phyloP scores from a whole-genome alignment of 2,113 vertebrate species.

The Oncorhynchus kisutch region DNA sequence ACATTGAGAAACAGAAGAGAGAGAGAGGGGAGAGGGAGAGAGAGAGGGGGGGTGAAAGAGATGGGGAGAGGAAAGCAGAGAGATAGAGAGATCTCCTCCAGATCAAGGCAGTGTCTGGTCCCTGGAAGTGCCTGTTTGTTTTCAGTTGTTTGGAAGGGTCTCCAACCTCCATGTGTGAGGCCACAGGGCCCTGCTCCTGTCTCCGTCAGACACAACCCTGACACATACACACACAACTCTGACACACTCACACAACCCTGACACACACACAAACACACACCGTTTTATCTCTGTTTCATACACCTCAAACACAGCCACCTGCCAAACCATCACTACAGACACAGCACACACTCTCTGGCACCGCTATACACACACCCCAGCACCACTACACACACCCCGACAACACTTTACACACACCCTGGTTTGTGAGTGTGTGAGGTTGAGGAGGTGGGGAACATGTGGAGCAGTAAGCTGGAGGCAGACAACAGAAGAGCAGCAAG shows the following conservation, averaged over 20 bases:
- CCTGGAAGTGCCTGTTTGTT: constrained; percentile 58
- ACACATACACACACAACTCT: no score
- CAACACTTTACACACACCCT: no score
- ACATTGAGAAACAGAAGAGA: constrained; percentile 18
- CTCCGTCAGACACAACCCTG: neutral
- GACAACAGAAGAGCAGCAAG: no score
- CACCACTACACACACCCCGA: no score
- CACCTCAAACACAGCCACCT: constrained; percentile 25
- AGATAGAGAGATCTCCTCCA: constrained; percentile 27
- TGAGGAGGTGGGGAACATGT: no score
- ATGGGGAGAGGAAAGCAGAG: constrained; percentile 2
- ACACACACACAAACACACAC: no score
- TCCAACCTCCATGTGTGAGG: constrained; percentile 22
- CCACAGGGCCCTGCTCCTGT: constrained; percentile 27
- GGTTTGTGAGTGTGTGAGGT: no score
- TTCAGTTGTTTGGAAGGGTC: constrained; percentile 56
- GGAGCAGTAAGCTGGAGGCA: no score
- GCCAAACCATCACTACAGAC: constrained; percentile 22
- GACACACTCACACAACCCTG: no score
- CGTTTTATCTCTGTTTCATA: neutral
- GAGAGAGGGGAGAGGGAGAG: constrained; percentile 15
- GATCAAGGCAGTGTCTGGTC: constrained; percentile 60
- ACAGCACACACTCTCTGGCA: neutral
- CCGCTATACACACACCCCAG: no score
- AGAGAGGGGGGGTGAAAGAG: neutral